A percentile compares a stretch with the other conserved stretches of the same genome.
Conservation (phyloP, 2,113 vertebrate genomes). For the Odocoileus virginianus region DNA sequence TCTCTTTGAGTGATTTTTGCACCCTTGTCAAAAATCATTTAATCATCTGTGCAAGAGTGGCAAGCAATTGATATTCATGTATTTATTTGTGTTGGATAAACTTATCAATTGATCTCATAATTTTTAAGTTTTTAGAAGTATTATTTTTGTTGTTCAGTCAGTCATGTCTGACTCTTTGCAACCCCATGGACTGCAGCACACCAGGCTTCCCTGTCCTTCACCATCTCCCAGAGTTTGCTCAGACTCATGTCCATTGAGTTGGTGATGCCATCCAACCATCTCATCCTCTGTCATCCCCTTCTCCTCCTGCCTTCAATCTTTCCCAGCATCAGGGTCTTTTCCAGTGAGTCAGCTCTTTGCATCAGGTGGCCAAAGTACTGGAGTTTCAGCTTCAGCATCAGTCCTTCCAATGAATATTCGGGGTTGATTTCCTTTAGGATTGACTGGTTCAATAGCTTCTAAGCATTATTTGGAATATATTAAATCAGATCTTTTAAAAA, state of each 20-base stretch:
- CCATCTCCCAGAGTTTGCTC: background rate
- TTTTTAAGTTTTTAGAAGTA: background rate
- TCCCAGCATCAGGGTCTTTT: background rate
- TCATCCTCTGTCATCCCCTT: background rate
- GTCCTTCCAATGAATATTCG: background rate
- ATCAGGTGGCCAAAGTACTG: background rate
- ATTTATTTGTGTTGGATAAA: background rate
- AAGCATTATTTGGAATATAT: background rate
- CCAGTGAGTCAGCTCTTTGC: background rate
- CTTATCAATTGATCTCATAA: background rate
- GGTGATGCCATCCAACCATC: background rate
- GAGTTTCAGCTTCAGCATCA: background rate
- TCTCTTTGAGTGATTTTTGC: background rate
- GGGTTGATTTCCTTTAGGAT: background rate
- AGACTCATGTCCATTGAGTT: background rate
- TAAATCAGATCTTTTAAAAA: background rate
- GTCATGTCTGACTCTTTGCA: background rate
- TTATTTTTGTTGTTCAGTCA: background rate
- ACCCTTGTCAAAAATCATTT: background rate
- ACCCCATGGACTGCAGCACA: background rate
- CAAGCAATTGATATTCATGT: background rate
- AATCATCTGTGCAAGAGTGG: background rate
- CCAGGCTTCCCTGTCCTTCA: background rate
- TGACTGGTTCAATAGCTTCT: background rate
- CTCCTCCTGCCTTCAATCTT: background rate